Evolutionary conservation across 2,888 invertebrate genomes (phyloP).

Genomic region (Erpobdella octoculata): DNA sequence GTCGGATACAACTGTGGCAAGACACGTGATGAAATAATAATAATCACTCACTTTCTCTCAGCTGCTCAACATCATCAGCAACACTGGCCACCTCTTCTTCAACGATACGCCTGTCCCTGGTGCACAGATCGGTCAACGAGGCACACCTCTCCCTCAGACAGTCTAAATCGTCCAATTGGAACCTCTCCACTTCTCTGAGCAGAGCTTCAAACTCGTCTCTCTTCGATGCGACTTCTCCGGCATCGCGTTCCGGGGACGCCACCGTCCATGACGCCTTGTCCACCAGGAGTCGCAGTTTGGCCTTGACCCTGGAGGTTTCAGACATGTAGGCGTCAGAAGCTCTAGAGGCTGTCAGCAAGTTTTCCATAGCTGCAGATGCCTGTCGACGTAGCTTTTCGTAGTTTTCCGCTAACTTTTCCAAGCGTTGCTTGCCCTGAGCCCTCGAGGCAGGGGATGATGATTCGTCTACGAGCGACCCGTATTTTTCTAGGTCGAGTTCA

Average conservation of each 20-base stretch:
- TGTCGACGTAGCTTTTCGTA: background rate
- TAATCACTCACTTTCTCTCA: background rate
- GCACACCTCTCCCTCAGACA: constrained; percentile 1
- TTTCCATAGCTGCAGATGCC: background rate
- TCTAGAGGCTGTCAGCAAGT: background rate
- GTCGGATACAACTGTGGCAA: too few relatives aligned
- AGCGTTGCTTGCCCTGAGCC: background rate
- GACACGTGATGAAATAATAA: background rate
- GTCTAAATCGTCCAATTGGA: constrained; percentile 2
- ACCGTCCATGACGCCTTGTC: constrained; percentile 26
- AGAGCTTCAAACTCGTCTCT: constrained; percentile 13
- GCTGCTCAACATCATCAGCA: background rate
- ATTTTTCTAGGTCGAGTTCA: constrained; percentile 9
- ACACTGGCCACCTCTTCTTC: background rate
- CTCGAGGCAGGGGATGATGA: background rate
- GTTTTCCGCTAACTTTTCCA: background rate
- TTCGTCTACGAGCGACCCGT: background rate
- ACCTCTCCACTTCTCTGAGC: constrained; percentile 2
- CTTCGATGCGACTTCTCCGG: constrained; percentile 7
- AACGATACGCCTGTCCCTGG: constrained; percentile 12
- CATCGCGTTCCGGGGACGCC: constrained; percentile 4
- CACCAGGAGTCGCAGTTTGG: constrained; percentile 7
- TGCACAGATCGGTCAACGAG: constrained; percentile 15
- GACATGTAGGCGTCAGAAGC: constrained; percentile 7
- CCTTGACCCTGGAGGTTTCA: constrained; percentile 1